These are phyloP conservation scores for Aix galericulata DNA, from an alignment of 2,113 vertebrate genomes.

Conservation along the genomic window DNA sequence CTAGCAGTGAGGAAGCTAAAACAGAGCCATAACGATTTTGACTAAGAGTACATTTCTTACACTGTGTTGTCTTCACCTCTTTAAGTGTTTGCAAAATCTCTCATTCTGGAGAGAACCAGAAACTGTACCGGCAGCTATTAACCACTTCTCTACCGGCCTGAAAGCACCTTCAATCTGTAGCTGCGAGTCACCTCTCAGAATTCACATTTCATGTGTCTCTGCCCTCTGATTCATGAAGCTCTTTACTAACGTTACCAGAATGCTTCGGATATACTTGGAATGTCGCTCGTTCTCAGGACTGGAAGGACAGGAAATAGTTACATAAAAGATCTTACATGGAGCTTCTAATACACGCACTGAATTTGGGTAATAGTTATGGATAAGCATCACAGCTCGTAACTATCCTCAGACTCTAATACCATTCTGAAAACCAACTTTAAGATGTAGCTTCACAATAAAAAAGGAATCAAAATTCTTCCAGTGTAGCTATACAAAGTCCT, in stretches of 20 bases:
- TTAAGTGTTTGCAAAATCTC: not conserved
- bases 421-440: not conserved
- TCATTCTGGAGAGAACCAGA: not conserved
- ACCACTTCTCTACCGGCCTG: not conserved
- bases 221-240: not conserved
- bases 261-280: not conserved
- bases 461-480: not conserved
- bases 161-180: not conserved
- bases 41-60: not conserved
- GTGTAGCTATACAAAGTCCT: not conserved
- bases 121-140: not conserved
- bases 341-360: not conserved
- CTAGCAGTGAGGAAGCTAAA: not conserved
- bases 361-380: not conserved
- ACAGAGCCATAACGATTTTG: not conserved
- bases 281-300: not conserved
- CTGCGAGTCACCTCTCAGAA: not conserved
- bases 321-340: not conserved
- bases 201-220: rapidly evolving
- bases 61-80: not conserved
- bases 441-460: not conserved
- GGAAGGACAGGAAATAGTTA: not conserved
- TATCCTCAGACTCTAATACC: not conserved
- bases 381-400: not conserved
- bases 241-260: not conserved